Evolutionary conservation across 2,113 vertebrate species (phyloP), one percentile per base, ranked within the genome.

Genomic region (Pampusana beccarii): DNA sequence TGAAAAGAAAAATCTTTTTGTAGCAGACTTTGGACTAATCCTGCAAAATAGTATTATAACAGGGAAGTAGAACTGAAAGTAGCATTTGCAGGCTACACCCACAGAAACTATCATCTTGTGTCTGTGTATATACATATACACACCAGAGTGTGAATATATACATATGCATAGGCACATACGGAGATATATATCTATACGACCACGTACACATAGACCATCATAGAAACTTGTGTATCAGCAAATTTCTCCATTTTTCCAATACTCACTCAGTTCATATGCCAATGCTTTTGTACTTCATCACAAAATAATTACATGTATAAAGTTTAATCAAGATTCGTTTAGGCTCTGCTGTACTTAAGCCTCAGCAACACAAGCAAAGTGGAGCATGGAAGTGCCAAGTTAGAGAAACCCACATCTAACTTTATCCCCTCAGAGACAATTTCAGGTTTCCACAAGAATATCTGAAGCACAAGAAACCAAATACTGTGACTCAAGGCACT

Each of bases 51-150:
- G n/a, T n/a, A n/a, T 13, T 36, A 8, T 19, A 33, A 29, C 20
- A 80, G 8, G n/a, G 84, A 92, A 84, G 38, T 13, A 78, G 88
- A 94, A 92, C 38, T 13, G 48, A 93, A 96, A 93, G 56, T 46
- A 7, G 15, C 9, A 29, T 60, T 92, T 58, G 25, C 46, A 77
- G 46, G 28, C 71, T 86, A n/a, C 50, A 34, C 25, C 31, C 54
- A 74, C 56, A 80, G 61, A 86, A 88, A 54, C 28, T 40, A 9
- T 48, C 29, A 23, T 29, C 54, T 77, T 24, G 2, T 2, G 0
- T 53, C 5, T 26, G 7, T 33, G 50, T 23, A 8, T 11, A 73
- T 1, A 1, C 6, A 15, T 38, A 60, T 26, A 44, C 15, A 34
- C 13, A 64, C 21, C n/a, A 28, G 34, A 74, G 40, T 38, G 20